A percentile compares a stretch with the other conserved stretches of the same genome.
These are phyloP conservation scores for Allobates femoralis DNA, from an alignment of 2,797 vertebrate genomes.

Conservation along the genomic window DNA sequence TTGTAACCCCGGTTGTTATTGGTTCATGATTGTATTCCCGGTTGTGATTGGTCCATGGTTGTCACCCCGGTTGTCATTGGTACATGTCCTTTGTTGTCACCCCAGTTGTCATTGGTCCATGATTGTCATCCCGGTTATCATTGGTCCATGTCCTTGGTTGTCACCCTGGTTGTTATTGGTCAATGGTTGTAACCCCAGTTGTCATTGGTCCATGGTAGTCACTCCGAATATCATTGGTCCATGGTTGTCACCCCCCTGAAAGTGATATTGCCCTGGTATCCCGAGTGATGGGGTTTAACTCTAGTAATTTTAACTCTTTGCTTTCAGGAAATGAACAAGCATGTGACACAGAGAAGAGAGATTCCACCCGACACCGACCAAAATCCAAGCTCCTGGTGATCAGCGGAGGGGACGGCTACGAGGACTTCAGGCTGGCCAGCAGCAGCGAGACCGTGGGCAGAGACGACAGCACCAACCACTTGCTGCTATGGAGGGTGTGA, in stretches of 20 bases:
- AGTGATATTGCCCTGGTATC: too few relatives aligned
- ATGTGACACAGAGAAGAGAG: slow-evolving; percentile 78
- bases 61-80: too few relatives aligned
- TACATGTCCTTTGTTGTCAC: not conserved
- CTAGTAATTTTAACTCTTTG: not conserved
- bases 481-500: slow-evolving; percentile 95
- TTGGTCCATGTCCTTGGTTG: too few relatives aligned
- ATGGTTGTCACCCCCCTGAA: too few relatives aligned
- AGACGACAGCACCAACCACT: slow-evolving; percentile 97
- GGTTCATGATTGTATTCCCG: too few relatives aligned
- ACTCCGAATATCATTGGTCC: too few relatives aligned
- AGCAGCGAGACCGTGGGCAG: slow-evolving; percentile 96
- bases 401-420: slow-evolving; percentile 95
- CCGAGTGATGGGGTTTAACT: not conserved
- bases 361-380: slow-evolving; percentile 78
- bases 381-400: slow-evolving; percentile 92
- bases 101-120: not conserved
- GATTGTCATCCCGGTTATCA: not conserved
- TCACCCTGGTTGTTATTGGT: too few relatives aligned
- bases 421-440: slow-evolving; percentile 93
- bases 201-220: too few relatives aligned
- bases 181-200: too few relatives aligned
- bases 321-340: slow-evolving; percentile 76
- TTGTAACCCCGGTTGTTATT: not conserved
- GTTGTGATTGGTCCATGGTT: too few relatives aligned